phyloP scores from a whole-genome alignment of 2,113 vertebrate genomes.

The Phainopepla nitens region DNA sequence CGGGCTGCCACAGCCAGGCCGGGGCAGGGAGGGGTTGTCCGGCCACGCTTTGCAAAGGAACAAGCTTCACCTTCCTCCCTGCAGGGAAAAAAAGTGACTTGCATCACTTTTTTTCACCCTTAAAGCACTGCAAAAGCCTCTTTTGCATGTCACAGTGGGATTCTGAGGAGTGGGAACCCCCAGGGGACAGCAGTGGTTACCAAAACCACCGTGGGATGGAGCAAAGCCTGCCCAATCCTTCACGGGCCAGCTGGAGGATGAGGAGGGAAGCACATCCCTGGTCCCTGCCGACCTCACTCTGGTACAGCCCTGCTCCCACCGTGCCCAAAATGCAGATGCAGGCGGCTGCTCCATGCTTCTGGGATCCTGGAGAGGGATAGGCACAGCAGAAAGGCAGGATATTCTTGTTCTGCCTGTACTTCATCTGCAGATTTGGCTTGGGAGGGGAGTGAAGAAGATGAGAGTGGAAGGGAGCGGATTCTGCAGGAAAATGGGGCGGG shows the following conservation, averaged over 20 bases:
- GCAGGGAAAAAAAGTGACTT: not conserved
- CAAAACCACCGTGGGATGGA: not conserved
- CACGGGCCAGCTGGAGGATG: not conserved
- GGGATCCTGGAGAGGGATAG: not conserved
- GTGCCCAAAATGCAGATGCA: not conserved
- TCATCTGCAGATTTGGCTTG: not conserved
- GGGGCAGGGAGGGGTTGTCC: too few relatives aligned
- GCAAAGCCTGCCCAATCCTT: not conserved
- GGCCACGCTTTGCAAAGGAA: not conserved
- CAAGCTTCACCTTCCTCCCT: not conserved
- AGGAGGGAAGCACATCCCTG: not conserved
- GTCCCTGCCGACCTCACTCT: not conserved
- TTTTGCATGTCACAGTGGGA: rapidly evolving
- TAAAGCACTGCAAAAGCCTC: not conserved
- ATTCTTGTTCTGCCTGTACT: not conserved
- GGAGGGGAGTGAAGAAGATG: not conserved
- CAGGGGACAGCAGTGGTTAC: not conserved
- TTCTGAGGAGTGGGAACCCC: not conserved
- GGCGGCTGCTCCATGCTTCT: not conserved
- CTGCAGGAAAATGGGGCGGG: not conserved
- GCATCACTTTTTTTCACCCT: not conserved
- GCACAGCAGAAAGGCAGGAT: not conserved
- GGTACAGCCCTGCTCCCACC: not conserved
- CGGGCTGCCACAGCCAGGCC: not conserved
- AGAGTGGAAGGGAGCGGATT: not conserved